Evolutionary conservation across 2,888 invertebrate species (phyloP).

Genomic region (Drosophila meridionalis): DNA sequence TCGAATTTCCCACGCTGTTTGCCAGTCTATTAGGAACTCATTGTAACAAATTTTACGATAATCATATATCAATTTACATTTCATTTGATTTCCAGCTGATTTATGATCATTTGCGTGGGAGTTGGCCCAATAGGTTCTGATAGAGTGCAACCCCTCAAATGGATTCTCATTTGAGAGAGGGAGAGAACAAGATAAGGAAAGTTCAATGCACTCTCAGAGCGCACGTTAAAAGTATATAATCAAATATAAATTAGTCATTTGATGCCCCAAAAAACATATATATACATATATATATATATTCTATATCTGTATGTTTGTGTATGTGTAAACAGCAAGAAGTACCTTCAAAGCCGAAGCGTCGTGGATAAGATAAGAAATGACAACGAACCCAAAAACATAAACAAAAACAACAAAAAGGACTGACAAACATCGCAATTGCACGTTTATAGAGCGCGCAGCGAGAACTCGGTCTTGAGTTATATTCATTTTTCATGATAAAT

Average conservation of each 20-base stretch:
- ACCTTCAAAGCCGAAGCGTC: conserved; percentile 27
- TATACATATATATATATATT: not conserved
- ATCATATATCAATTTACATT: conserved; percentile 18
- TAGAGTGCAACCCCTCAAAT: conserved; percentile 17
- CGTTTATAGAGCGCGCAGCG: conserved; percentile 2
- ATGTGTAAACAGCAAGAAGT: conserved; percentile 9
- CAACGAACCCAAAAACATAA: conserved; percentile 40
- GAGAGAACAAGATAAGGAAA: conserved; percentile 29
- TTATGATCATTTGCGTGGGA: conserved; percentile 26
- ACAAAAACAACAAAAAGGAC: not conserved
- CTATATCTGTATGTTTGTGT: not conserved
- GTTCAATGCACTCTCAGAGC: conserved; percentile 48
- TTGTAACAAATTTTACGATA: not conserved
- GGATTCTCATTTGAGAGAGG: not conserved
- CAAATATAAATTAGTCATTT: conserved; percentile 71
- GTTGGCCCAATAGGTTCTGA: conserved; percentile 3
- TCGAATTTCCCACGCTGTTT: conserved; percentile 29
- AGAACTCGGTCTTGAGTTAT: conserved; percentile 4
- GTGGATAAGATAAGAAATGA: conserved; percentile 58
- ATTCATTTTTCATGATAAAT: conserved; percentile 20
- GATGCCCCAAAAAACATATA: conserved; percentile 28
- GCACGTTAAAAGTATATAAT: conserved; percentile 56
- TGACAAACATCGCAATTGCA: conserved; percentile 11
- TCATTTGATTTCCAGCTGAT: conserved; percentile 34
- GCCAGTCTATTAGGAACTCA: conserved; percentile 9